Conservation (phyloP, 2,888 invertebrate species). For the Phyto melanocephala region DNA sequence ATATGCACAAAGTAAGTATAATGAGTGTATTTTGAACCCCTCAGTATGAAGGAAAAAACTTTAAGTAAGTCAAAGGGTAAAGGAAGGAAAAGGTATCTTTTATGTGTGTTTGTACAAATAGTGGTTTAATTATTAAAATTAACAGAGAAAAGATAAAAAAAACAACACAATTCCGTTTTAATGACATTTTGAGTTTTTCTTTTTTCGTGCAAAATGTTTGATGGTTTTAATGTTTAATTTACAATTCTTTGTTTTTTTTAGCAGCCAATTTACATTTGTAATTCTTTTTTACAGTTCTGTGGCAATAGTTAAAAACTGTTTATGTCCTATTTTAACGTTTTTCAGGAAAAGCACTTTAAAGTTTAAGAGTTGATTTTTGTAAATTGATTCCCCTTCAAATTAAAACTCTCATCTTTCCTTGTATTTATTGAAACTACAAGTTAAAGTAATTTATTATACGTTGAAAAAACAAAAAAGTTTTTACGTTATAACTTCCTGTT, state of each 20-base stretch:
- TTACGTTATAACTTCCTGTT: too few species aligned
- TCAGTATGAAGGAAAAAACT: not conserved
- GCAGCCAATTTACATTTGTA: constrained; percentile 53
- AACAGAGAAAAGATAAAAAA: not conserved
- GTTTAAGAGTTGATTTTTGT: too few species aligned
- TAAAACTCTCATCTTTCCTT: too few species aligned
- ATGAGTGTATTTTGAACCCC: constrained; percentile 21
- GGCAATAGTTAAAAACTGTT: too few species aligned
- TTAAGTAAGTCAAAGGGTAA: constrained; percentile 34
- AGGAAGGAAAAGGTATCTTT: not conserved
- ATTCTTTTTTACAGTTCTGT: constrained; percentile 21
- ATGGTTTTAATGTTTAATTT: not conserved
- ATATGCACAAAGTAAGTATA: constrained; percentile 8
- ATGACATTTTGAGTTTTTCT: constrained; percentile 33
- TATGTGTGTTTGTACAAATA: constrained; percentile 4
- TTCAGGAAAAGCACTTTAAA: too few species aligned
- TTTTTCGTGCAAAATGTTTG: not conserved
- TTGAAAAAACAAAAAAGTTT: too few species aligned
- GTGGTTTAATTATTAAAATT: constrained; percentile 4
- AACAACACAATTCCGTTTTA: constrained; percentile 8
- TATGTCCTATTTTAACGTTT: too few species aligned
- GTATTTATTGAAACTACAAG: too few species aligned
- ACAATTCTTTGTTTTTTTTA: not conserved
- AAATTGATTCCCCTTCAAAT: too few species aligned
- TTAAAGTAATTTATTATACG: too few species aligned